A percentile compares a stretch with the other conserved stretches of the same genome.
phyloP scores from a whole-genome alignment of 2,888 invertebrate species.

The Lasioglossum figueresi region DNA sequence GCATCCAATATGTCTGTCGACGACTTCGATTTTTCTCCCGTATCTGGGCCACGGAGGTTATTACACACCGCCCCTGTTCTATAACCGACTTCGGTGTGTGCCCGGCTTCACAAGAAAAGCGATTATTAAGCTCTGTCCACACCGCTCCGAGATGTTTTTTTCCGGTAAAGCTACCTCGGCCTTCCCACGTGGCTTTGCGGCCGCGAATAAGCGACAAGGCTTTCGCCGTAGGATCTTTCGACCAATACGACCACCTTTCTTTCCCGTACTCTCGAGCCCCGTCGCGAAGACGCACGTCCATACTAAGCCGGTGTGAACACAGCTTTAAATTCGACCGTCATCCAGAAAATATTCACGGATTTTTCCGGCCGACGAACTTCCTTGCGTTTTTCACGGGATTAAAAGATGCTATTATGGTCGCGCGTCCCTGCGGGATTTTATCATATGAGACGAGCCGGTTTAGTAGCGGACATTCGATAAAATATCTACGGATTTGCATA shows the following conservation, averaged over 20 bases:
- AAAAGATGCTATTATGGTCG: conserved; percentile 15
- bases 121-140: conserved; percentile 52
- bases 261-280: background rate
- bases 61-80: conserved; percentile 66
- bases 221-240: background rate
- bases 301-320: background rate
- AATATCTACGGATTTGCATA: background rate
- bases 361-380: conserved; percentile 5
- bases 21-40: conserved; percentile 72
- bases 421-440: background rate
- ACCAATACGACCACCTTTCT: background rate
- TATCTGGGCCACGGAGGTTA: conserved; percentile 73
- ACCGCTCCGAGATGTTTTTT: background rate
- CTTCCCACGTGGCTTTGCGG: background rate
- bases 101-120: conserved; percentile 41
- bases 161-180: background rate
- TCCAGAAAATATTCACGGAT: conserved; percentile 32
- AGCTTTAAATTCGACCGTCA: conserved; percentile 32
- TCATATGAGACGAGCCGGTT: background rate
- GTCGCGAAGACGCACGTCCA: background rate
- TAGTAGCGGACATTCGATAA: background rate
- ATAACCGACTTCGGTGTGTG: conserved; percentile 51
- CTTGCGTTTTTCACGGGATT: background rate
- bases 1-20: conserved; percentile 72
- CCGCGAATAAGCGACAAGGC: background rate